Percentiles rank a stretch among this genome's conserved stretches.
Conservation (phyloP, 2,113 vertebrate genomes). For the Peromyscus leucopus region DNA sequence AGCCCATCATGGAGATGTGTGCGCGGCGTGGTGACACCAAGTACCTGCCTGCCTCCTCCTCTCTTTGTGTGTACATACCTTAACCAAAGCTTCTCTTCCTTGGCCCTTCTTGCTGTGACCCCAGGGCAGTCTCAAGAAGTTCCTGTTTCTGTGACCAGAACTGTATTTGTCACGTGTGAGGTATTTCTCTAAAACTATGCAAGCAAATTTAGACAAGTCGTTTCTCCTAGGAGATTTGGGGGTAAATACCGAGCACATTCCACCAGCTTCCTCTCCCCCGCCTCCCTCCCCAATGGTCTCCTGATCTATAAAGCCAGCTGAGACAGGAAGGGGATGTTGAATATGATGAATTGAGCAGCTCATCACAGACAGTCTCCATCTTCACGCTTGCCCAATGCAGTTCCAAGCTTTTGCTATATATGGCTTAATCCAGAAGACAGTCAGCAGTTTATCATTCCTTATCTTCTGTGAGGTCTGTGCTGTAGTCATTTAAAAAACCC, state of each 20-base stretch:
- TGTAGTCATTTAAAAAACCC: background rate
- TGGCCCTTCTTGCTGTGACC: background rate
- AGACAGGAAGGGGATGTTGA: background rate
- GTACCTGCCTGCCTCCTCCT: background rate
- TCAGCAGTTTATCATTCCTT: background rate
- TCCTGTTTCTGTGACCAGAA: slow-evolving; percentile 33
- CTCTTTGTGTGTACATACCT: background rate
- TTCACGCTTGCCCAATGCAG: background rate
- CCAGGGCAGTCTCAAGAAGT: slow-evolving; percentile 13
- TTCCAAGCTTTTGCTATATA: background rate
- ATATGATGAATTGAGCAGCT: background rate
- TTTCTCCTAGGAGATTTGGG: background rate
- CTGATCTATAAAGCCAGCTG: background rate
- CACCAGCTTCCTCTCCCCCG: background rate
- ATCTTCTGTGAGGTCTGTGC: background rate
- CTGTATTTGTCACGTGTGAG: background rate
- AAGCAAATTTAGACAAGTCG: slow-evolving; percentile 43
- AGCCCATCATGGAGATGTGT: too few species aligned
- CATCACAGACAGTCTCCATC: background rate
- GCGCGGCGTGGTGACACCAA: background rate
- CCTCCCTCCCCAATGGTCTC: background rate
- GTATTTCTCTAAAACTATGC: slow-evolving; percentile 61
- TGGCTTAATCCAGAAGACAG: slow-evolving; percentile 38
- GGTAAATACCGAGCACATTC: slow-evolving; percentile 50
- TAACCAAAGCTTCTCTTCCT: slow-evolving; percentile 5